Base-by-base conservation (phyloP, 2,888 invertebrate species). In the Lasius platythorax region DNA sequence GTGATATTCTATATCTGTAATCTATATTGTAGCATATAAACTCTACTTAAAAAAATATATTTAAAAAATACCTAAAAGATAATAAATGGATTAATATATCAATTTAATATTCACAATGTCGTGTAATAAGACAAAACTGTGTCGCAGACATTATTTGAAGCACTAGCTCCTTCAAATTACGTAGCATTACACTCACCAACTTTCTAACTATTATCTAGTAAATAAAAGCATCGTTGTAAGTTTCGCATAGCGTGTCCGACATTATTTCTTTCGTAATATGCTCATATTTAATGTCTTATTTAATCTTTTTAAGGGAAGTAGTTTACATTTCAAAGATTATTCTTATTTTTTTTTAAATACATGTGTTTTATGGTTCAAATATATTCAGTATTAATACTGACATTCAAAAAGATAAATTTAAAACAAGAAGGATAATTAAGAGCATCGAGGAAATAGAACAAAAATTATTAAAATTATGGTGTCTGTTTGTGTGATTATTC, bases 141-240 rank as follows among this genome's bases (percentile, higher is more conserved):
- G 61, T 37, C 61, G 72, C 18, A 18, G 37, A 72, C 56, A 58
- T 81, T 72, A 81, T 63, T 70, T 46, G 72, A 81, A 28, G 72
- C 37, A 72, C 46, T 58, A 61, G 37, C 68, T 82, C 56, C 61
- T 46, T 68, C 63, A 70, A 85, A 86, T 82, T 82, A 84, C 50
- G 56, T 82, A 74, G 67, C 50, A 67, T 81, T 84, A 82, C 63
- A 66, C 58, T 85, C 64, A 30, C 73, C 58, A 61, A 82, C 74
- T 73, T 84, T 82, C 72, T 66, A 78, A 58, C 78, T 68, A 68
- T 68, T 70, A 72, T 61, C 46, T 23, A 23, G 33, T 72, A 81
- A 72, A 72, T 81, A 81, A 72, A 81, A 81, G 79, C 72, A 72
- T 70, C 37, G 72, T 46, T 61, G 43, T 50, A 70, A 70, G 68